Conservation (phyloP, 2,888 invertebrate genomes). For the Microctonus hyperodae region DNA sequence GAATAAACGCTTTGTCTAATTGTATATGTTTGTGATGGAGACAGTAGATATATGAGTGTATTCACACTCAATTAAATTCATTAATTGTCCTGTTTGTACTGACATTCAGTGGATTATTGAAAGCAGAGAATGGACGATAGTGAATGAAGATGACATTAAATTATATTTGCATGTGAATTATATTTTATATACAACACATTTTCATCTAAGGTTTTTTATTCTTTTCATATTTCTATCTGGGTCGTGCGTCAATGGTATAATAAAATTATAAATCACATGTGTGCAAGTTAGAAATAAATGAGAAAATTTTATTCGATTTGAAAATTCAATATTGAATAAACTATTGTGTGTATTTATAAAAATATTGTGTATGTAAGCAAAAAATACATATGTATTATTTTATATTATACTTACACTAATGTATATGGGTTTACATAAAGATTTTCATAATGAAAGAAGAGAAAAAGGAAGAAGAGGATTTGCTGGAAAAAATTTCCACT, state of each 20-base stretch:
- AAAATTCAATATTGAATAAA: background rate
- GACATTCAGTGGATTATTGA: background rate
- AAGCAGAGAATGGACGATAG: background rate
- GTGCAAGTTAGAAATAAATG: background rate
- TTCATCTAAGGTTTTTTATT: background rate
- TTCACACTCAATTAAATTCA: background rate
- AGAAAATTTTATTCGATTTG: background rate
- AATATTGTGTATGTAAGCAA: no score
- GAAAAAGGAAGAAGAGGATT: no score
- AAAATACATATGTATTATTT: no score
- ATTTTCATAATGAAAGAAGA: conserved; percentile 4
- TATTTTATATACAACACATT: background rate
- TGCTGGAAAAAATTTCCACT: background rate
- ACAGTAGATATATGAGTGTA: background rate
- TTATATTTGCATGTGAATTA: no score
- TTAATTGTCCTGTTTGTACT: background rate
- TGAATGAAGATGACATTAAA: background rate
- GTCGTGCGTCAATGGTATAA: conserved; percentile 6
- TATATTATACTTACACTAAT: background rate
- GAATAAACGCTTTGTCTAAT: background rate
- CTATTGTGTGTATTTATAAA: background rate
- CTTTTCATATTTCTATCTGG: conserved; percentile 5
- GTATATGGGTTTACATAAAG: background rate
- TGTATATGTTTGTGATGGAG: background rate
- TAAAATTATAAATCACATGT: conserved; percentile 4